These are phyloP conservation scores for Bufotes viridis DNA, from an alignment of 2,797 vertebrate species.

Conservation along the genomic window DNA sequence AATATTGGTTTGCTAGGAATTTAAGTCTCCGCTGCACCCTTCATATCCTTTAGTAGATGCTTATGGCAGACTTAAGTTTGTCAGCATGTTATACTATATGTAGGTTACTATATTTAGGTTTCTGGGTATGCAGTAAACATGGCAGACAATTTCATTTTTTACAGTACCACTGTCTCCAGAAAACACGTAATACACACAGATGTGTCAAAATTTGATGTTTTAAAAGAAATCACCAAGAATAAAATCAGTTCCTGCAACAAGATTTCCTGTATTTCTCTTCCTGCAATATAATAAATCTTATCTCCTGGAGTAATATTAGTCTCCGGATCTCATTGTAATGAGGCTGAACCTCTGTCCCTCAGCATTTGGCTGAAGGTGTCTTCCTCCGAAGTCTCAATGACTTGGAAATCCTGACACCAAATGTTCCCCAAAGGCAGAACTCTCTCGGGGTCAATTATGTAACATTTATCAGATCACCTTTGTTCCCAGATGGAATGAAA, in stretches of 20 bases:
- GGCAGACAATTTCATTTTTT: not conserved
- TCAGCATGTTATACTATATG: not conserved
- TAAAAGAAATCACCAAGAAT: constrained; percentile 31
- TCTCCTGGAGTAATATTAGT: constrained; percentile 26
- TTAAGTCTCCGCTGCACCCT: no score
- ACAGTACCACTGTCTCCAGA: not conserved
- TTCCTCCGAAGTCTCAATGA: constrained; percentile 33
- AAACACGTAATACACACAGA: not conserved
- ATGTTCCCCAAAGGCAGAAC: constrained; percentile 17
- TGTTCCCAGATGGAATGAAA: constrained; percentile 20
- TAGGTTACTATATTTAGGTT: no score
- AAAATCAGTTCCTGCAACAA: constrained; percentile 22
- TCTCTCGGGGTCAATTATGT: constrained; percentile 1
- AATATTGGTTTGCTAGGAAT: no score
- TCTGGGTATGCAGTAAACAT: not conserved
- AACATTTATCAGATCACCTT: constrained; percentile 3
- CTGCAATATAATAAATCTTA: constrained; percentile 44
- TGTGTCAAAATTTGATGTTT: constrained; percentile 17
- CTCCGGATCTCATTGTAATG: constrained; percentile 28
- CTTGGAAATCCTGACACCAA: constrained; percentile 48
- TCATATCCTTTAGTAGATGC: no score
- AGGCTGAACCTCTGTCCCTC: constrained; percentile 30
- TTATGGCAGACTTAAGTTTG: no score
- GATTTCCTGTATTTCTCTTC: constrained; percentile 36
- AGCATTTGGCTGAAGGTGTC: constrained; percentile 20